Percentiles rank a stretch among this genome's conserved stretches.
phyloP scores from a whole-genome alignment of 2,888 invertebrate species.

The Caenorhabditis sp. region DNA sequence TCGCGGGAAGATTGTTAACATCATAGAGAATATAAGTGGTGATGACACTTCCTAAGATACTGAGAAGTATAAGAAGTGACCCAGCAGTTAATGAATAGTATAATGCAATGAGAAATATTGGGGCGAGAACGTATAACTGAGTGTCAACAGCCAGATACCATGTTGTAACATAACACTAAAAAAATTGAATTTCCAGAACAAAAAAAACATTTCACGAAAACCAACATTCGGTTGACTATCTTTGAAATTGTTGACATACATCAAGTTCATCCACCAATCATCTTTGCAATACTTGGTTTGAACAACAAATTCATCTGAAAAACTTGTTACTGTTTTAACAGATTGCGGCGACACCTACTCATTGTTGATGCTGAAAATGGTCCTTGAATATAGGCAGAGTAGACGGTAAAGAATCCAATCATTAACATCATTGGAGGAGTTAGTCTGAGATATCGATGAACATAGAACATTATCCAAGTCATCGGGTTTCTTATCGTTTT shows the following conservation, averaged over 20 bases:
- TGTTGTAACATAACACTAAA: neutral
- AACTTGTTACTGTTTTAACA: neutral
- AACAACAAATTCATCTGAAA: constrained; percentile 11
- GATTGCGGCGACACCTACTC: neutral
- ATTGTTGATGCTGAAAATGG: constrained; percentile 14
- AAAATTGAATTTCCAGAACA: no score
- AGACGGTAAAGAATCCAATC: constrained; percentile 39
- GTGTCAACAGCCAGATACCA: constrained; percentile 29
- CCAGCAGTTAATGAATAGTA: constrained; percentile 16
- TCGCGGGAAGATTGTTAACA: neutral
- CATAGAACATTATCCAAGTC: constrained; percentile 58
- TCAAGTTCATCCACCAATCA: constrained; percentile 49
- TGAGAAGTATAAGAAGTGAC: neutral
- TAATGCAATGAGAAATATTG: constrained; percentile 18
- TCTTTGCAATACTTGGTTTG: constrained; percentile 31
- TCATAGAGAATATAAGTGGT: no score
- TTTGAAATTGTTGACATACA: constrained; percentile 57
- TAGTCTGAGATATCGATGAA: constrained; percentile 51
- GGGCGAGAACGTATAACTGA: constrained; percentile 22
- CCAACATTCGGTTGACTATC: no score
- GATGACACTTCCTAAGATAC: neutral
- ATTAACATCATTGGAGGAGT: constrained; percentile 43
- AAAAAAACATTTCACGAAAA: no score
- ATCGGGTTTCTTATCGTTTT: constrained; percentile 20
- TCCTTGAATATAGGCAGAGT: constrained; percentile 24